A percentile compares a stretch with the other conserved stretches of the same genome.
Conservation (phyloP, 2,888 invertebrate species). For the Rhimphoctona megacephalus region DNA sequence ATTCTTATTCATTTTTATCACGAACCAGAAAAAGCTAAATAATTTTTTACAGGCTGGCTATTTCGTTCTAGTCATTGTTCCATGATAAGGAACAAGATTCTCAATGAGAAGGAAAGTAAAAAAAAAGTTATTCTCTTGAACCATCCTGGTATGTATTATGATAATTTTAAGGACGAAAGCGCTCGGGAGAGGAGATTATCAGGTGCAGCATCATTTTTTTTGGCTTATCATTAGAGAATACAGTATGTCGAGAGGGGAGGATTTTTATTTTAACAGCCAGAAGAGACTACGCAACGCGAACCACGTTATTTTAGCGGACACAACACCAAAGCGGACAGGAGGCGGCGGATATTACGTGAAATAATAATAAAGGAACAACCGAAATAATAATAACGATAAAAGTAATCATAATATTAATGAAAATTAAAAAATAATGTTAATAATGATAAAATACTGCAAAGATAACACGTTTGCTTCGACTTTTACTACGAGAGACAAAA, state of each 20-base stretch:
- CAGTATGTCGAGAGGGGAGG: not conserved
- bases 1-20: not conserved
- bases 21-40: not conserved
- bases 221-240: slow-evolving; percentile 24
- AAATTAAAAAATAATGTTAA: slow-evolving; percentile 19
- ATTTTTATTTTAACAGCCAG: slow-evolving; percentile 19
- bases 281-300: slow-evolving; percentile 30
- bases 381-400: not conserved
- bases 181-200: slow-evolving; percentile 23
- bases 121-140: not conserved
- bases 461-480: slow-evolving; percentile 28
- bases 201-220: not conserved
- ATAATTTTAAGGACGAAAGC: slow-evolving; percentile 26
- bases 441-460: slow-evolving; percentile 25
- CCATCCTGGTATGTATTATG: slow-evolving; percentile 4
- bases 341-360: slow-evolving; percentile 4
- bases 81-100: not conserved
- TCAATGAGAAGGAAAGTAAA: not conserved
- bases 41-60: not conserved
- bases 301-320: slow-evolving; percentile 57
- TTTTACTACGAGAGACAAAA: slow-evolving; percentile 23
- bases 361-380: not conserved
- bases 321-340: slow-evolving; percentile 60
- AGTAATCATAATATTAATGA: slow-evolving; percentile 25
- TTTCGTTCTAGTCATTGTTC: not conserved